Base-by-base conservation (phyloP, 2,888 invertebrate genomes). In the Callimorpha dominula region DNA sequence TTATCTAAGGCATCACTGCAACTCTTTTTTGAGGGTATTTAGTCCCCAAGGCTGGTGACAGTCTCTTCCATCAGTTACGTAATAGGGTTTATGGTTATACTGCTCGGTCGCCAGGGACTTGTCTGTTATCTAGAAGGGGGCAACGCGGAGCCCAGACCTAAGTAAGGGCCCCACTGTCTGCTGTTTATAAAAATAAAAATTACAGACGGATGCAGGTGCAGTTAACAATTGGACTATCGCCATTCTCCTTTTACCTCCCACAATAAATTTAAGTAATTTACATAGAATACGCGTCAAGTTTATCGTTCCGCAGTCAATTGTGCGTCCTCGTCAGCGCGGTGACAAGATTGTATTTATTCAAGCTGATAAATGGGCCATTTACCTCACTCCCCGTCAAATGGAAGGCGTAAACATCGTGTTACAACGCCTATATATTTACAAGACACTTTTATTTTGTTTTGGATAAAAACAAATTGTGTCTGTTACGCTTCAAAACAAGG, bases 321-420 rank as follows among this genome's bases (percentile, higher is more conserved):
- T 67, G 40, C 17, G 17, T 72, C 42, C 52, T 66, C 64, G 54
- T 65, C 68, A 65, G 68, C 68, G 63, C 68, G 68, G 63, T 60
- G 71, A 72, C 72, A 72, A 73, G 68, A 69, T 73, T 50, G 68
- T 69, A 60, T 60, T 72, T 49, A 72, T 54, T 68, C 67, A 72
- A 4, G 54, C 69, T 73, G 65, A 73, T 43, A 69, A 69, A 73
- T 73, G 60, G 65, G n/a, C 46, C 68, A 68, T 68, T 68, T 69
- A 65, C 69, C 54, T 65, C 43, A 49, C 49, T 69, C 64, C 40
- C n/a, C 46, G 40, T 62, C 65, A 60, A 43, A 64, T 49, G 20
- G n/a, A 46, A 43, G 50, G 46, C 65, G 57, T 46, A 50, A 46
- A 63, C 67, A 67, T 60, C 52, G 49, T 17, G 66, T 67, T 71